Evolutionary conservation across 2,797 vertebrate species (phyloP).

Genomic region (Hippopotamyrus pictus): DNA sequence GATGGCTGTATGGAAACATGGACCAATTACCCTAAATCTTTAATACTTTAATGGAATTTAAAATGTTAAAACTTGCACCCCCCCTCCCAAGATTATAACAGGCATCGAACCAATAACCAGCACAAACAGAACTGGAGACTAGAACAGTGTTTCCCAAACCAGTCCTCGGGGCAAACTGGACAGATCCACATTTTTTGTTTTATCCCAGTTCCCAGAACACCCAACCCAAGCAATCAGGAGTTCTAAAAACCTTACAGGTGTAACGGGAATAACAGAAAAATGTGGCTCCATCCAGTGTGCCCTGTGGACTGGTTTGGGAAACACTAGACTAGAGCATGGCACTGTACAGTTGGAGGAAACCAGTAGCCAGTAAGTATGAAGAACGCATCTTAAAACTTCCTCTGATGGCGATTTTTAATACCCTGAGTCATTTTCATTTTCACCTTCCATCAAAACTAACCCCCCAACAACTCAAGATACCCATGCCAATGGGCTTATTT

Average conservation of each 20-base stretch:
- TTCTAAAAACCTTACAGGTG: background rate
- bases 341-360: background rate
- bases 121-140: background rate
- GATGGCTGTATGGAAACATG: background rate
- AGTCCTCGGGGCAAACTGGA: background rate
- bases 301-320: background rate
- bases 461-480: background rate
- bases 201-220: background rate
- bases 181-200: background rate
- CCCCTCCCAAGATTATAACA: background rate
- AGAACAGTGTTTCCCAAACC: background rate
- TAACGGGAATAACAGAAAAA: background rate
- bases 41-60: background rate
- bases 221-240: background rate
- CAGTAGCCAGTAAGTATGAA: background rate
- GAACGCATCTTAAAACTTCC: background rate
- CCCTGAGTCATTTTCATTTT: background rate
- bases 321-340: background rate
- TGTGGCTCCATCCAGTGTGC: background rate
- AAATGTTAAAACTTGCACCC: background rate
- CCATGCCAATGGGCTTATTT: background rate
- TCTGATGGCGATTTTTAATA: background rate
- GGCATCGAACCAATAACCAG: background rate
- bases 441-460: background rate
- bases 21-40: background rate